Conservation (phyloP, 2,113 vertebrate species). For the Mirza zaza region DNA sequence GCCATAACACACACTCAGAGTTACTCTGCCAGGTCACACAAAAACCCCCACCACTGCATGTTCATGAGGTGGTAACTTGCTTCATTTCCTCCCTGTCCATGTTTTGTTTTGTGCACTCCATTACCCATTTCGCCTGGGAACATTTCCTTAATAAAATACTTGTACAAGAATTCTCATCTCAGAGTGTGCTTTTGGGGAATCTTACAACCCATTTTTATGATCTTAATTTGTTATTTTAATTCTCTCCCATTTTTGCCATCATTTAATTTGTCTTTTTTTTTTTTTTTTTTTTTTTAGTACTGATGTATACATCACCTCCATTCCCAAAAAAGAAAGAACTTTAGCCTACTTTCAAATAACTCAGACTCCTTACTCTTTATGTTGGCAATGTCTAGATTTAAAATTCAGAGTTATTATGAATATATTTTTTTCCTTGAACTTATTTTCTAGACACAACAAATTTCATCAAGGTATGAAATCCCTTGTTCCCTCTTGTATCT, state of each 20-base stretch:
- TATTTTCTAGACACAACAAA: not conserved
- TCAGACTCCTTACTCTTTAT: not conserved
- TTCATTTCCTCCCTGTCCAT: too few relatives aligned
- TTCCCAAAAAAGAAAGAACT: not conserved
- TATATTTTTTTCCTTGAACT: not conserved
- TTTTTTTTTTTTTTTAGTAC: not conserved
- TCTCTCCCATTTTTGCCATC: not conserved
- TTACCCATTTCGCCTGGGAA: not conserved
- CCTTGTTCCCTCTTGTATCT: not conserved
- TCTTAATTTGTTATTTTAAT: not conserved
- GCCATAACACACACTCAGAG: not conserved
- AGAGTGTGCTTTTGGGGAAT: not conserved
- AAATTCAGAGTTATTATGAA: not conserved
- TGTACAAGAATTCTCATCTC: not conserved
- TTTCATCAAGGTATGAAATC: not conserved
- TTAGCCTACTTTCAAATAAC: not conserved
- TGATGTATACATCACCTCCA: not conserved
- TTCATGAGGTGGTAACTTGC: not conserved
- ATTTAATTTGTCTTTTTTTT: not conserved
- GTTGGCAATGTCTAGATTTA: not conserved
- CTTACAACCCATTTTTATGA: not conserved
- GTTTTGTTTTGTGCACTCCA: not conserved
- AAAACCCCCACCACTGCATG: not conserved
- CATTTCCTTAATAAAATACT: not conserved
- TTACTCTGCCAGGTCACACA: not conserved